Conservation (phyloP, 1,140 invertebrate species). For the Drosophila chauvacae region DNA sequence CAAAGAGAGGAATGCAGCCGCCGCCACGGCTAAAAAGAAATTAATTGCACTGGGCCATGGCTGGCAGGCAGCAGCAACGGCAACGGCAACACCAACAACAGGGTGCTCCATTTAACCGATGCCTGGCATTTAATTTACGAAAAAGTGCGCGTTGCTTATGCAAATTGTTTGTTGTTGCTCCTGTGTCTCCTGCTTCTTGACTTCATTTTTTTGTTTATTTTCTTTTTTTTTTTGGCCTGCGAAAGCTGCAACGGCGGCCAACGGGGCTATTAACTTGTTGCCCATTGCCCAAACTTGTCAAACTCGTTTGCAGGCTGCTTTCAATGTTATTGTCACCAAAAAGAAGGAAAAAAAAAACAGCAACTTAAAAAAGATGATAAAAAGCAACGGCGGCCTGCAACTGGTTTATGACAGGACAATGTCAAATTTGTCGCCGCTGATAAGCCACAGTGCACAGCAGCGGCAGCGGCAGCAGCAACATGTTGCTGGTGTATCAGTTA, state of each 20-base stretch:
- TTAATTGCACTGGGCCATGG: conserved; percentile 78
- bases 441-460: conserved; percentile 32
- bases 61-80: conserved; percentile 54
- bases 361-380: conserved; percentile 55
- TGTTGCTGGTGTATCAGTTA: conserved; percentile 52
- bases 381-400: conserved; percentile 45
- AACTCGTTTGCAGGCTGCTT: conserved; percentile 79
- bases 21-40: conserved; percentile 80
- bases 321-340: conserved; percentile 83
- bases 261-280: conserved; percentile 74
- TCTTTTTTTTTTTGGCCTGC: conserved; percentile 32
- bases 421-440: conserved; percentile 75
- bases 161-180: conserved; percentile 76
- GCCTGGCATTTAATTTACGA: conserved; percentile 80
- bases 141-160: conserved; percentile 83
- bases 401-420: conserved; percentile 79
- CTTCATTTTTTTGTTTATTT: conserved; percentile 33
- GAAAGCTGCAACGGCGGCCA: conserved; percentile 64
- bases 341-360: conserved; percentile 21
- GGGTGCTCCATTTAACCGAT: conserved; percentile 77
- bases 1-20: conserved; percentile 78
- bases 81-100: conserved; percentile 61
- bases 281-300: conserved; percentile 77
- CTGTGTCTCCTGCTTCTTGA: conserved; percentile 37
- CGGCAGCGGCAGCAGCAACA: conserved; percentile 45